phyloP scores from a whole-genome alignment of 2,797 vertebrate species.

The Etheostoma perlongum region DNA sequence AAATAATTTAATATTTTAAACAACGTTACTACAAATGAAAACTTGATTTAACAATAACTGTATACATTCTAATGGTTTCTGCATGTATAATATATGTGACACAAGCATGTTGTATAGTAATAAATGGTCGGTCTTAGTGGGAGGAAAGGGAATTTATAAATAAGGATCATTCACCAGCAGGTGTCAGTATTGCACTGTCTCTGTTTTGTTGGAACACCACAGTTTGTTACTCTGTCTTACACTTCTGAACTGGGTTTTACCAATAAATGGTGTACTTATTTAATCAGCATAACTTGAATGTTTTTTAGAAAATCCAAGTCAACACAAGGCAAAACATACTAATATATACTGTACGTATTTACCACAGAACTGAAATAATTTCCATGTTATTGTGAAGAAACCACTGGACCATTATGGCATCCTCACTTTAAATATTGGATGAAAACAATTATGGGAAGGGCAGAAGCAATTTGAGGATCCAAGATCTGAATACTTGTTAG shows the following conservation, averaged over 20 bases:
- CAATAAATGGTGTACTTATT: not conserved
- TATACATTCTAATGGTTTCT: not conserved
- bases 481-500: not conserved
- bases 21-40: not conserved
- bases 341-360: not conserved
- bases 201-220: not conserved
- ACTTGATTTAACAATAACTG: not conserved
- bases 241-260: not conserved
- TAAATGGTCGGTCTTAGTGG: not conserved
- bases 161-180: slow-evolving; percentile 53
- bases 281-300: not conserved
- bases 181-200: slow-evolving; percentile 58
- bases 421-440: not conserved
- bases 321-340: not conserved
- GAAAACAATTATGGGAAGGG: not conserved
- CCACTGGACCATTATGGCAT: not conserved
- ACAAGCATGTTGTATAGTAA: not conserved
- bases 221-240: not conserved
- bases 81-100: not conserved
- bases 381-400: not conserved
- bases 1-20: not conserved
- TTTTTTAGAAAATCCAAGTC: not conserved
- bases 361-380: not conserved
- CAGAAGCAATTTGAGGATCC: not conserved
- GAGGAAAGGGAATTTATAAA: not conserved